A percentile compares a stretch with the other conserved stretches of the same genome.
phyloP scores from a whole-genome alignment of 2,797 vertebrate genomes.

The Chelidonichthys spinosus region DNA sequence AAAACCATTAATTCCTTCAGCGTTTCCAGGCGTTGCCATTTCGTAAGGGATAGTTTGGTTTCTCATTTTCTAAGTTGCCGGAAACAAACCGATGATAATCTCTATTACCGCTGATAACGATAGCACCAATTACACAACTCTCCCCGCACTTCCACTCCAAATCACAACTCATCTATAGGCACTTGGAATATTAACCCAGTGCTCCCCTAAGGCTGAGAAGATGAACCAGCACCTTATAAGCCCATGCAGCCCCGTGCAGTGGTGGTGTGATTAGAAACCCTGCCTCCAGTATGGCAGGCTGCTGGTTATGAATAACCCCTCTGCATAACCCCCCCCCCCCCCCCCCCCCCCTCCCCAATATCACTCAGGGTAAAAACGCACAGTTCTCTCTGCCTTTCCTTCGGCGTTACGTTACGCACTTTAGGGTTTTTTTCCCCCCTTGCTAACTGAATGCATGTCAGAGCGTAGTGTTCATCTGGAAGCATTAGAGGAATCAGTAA shows the following conservation, averaged over 20 bases:
- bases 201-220: conserved; percentile 57
- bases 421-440: conserved; percentile 27
- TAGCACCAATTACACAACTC: conserved; percentile 51
- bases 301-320: conserved; percentile 73
- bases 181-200: conserved; percentile 65
- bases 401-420: conserved; percentile 50
- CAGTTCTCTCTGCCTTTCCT: conserved; percentile 41
- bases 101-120: conserved; percentile 55
- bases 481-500: conserved; percentile 78
- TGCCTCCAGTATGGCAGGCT: conserved; percentile 63
- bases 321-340: conserved; percentile 37
- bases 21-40: conserved; percentile 23
- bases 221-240: conserved; percentile 60
- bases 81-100: conserved; percentile 57
- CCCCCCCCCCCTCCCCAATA: conserved; percentile 40
- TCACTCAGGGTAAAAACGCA: conserved; percentile 48
- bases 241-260: conserved; percentile 39
- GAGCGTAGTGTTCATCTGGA: conserved; percentile 68
- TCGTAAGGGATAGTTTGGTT: conserved; percentile 5
- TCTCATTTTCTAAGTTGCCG: conserved; percentile 35
- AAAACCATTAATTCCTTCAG: conserved; percentile 34
- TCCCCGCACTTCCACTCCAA: conserved; percentile 42
- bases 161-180: conserved; percentile 63
- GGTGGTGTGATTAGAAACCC: conserved; percentile 67
- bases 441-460: conserved; percentile 62